Evolutionary conservation across 2,888 invertebrate genomes (phyloP), one percentile per base, ranked within the genome.

Genomic region (Chrysotoxum bicinctum): DNA sequence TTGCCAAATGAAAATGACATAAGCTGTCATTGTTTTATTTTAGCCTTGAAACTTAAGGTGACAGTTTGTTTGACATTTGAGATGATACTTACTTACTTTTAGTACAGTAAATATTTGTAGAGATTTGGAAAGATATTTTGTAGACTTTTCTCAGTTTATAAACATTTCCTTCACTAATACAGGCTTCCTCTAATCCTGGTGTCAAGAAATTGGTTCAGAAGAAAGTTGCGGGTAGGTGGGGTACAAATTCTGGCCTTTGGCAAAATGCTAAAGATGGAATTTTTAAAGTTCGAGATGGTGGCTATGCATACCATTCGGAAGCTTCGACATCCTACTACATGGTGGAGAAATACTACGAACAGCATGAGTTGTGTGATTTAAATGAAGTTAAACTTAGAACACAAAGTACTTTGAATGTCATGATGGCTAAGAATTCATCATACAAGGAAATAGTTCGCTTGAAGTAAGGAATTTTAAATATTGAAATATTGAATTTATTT

Each of bases 281-380:
- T 2, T 54, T 87, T 0, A 88, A 81, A 37, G 90, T 90, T 12
- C 89, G 89, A 0, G 87, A 89, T 52, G 87, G 89, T 7, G 91
- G 91, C 0, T 91, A 88, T 68, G 91, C 91, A 0, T 91, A 89
- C 73, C 87, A 89, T 26, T 89, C 90, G 4, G 92, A 91, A 35
- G 89, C 89, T 1, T 89, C 90, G 1, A 88, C 87, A 3, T 88
- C 89, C 0, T 91, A 89, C 64, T 74, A 87, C 23, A 82, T 89
- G 16, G 88, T 91, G 7, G 90, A 90, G 60, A 88, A 89, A n/a
- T 88, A 88, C 23, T 91, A 88, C 43, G 64, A 89, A n/a, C 90
- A 90, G 0, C 88, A 90, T 60, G 91, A 92, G 74, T 90, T 92
- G 5, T 92, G 92, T 45, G 91, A 91, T 40, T 70, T 92, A 1